Evolutionary conservation across 2,797 vertebrate species (phyloP).

Genomic region (Ammospiza maritima): DNA sequence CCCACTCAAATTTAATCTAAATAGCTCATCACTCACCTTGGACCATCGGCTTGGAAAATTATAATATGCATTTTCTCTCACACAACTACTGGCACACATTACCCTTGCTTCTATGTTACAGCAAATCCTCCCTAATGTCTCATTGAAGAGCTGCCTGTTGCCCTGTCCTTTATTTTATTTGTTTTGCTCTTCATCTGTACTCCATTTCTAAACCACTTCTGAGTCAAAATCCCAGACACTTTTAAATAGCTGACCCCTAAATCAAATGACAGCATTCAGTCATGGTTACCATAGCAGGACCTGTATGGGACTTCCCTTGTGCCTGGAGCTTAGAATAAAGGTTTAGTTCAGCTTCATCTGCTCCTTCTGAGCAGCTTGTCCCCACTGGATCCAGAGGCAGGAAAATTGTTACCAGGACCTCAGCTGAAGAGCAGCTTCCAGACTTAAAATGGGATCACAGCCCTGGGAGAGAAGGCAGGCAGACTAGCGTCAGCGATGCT

Average conservation of each 20-base stretch:
- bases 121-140: background rate
- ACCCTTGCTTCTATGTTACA: background rate
- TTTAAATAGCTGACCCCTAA: background rate
- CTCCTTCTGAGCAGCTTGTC: background rate
- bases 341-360: slow-evolving; percentile 21
- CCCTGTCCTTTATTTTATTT: background rate
- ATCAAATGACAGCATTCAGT: background rate
- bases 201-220: slow-evolving; percentile 3
- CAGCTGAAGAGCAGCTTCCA: background rate
- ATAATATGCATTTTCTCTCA: background rate
- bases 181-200: background rate
- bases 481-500: background rate
- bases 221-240: slow-evolving; percentile 3
- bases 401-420: slow-evolving; percentile 11
- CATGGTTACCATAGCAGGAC: background rate
- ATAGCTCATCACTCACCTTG: background rate
- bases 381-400: background rate
- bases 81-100: background rate
- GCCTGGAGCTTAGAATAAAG: slow-evolving; percentile 9
- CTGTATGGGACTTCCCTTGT: background rate
- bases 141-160: background rate
- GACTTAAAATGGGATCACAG: background rate
- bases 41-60: slow-evolving; percentile 31
- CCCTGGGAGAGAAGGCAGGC: background rate
- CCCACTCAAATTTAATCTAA: slow-evolving; percentile 29